A percentile compares a stretch with the other conserved stretches of the same genome.
Evolutionary conservation across 1,140 invertebrate species (phyloP).

Genomic region (Pogonus chalceus): DNA sequence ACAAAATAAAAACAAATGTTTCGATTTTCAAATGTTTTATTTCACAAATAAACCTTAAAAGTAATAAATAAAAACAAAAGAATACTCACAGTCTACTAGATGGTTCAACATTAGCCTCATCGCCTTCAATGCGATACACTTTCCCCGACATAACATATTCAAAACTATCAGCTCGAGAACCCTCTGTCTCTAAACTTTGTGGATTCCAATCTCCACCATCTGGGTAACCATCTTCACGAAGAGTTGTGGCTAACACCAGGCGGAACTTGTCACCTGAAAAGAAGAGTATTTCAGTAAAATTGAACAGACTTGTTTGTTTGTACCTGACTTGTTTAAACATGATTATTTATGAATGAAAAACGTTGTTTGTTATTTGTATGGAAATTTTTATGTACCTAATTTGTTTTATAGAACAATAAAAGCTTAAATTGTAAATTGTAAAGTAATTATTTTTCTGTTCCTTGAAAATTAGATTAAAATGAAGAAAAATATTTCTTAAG

Average conservation of each 20-base stretch:
- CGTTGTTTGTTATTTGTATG: no score
- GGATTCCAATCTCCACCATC: conserved; percentile 93
- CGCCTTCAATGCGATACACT: conserved; percentile 95
- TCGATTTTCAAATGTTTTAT: neutral
- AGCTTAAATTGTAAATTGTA: no score
- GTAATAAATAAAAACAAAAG: conserved; percentile 10
- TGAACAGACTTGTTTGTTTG: no score
- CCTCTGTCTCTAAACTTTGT: conserved; percentile 61
- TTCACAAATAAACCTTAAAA: neutral
- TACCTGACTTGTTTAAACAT: no score
- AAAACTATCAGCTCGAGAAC: conserved; percentile 87
- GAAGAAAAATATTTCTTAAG: no score
- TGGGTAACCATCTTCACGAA: conserved; percentile 92
- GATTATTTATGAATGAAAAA: no score
- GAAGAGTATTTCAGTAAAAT: no score
- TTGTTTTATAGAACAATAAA: no score
- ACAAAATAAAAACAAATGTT: neutral
- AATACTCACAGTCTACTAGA: conserved; percentile 69
- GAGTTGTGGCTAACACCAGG: conserved; percentile 85
- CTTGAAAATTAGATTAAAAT: no score
- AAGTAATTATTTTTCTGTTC: no score
- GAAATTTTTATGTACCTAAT: no score
- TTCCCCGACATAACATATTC: conserved; percentile 99
- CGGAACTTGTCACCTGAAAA: conserved; percentile 79
- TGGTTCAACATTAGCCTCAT: conserved; percentile 82